Base-by-base conservation (phyloP, 2,888 invertebrate genomes). In the Pseudococcus jackbeardsleyi region DNA sequence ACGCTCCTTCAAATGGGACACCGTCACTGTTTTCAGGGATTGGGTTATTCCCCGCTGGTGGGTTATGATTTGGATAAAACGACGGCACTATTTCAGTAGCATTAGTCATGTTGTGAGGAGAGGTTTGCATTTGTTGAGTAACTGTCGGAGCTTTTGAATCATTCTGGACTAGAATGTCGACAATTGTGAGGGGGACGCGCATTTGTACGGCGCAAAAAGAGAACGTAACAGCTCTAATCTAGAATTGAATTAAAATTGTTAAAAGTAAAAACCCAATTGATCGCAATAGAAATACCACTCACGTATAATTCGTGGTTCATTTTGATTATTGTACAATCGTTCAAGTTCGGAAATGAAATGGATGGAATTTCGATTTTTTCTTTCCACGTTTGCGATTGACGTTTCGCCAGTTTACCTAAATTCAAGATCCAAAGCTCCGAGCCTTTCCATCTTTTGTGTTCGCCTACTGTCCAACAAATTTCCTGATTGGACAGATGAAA, bases 331-430 rank as follows among this genome's bases (percentile, higher is more conserved):
- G 84, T 77, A 79, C 89, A 89, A 79, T 79, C 42, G 59, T 72
- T 85, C 15, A 89, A 8, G 79, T 89, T 88, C 7, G 89, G 88
- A 11, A 89, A 88, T 59, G 82, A 82, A 82, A 68, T 86, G 68
- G 88, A 84, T 22, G 88, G 88, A 72, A 89, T 17, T 6, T 72
- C 17, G 59, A 89, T 54, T 84, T 87, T 72, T 42, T 89, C 89
- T 0, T 85, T 89, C 88, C 88, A 89, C 42, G 89, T 89, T 59
- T 89, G 88, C 12, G 89, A 89, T 46, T 82, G 72, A 84, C 87
- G 33, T 72, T 39, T n/a, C n/a, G n/a, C n/a, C n/a, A n/a, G n/a
- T n/a, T n/a, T n/a, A n/a, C n/a, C n/a, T n/a, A n/a, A n/a, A n/a
- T n/a, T n/a, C n/a, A n/a, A n/a, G n/a, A n/a, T n/a, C n/a, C n/a